phyloP scores from a whole-genome alignment of 2,113 vertebrate genomes.

The Pelusios castaneus region DNA sequence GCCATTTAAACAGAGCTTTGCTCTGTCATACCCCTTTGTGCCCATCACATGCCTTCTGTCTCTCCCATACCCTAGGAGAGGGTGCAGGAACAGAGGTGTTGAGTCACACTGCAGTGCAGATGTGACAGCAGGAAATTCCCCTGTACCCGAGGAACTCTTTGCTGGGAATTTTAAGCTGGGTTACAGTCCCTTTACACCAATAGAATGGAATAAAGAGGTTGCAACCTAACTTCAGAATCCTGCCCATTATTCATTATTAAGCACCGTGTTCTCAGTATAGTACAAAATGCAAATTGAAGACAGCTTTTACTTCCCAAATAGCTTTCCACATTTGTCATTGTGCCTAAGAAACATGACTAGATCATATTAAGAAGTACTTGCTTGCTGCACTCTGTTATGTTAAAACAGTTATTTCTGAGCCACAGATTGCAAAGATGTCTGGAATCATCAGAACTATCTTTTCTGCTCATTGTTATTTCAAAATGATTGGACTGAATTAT shows the following conservation, averaged over 20 bases:
- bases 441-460: neutral
- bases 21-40: neutral
- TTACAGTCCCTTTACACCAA: neutral
- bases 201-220: neutral
- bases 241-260: slow-evolving; percentile 5
- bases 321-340: slow-evolving; percentile 24
- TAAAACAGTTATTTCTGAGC: neutral
- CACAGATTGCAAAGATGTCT: neutral
- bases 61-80: neutral
- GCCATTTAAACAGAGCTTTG: neutral
- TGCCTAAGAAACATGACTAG: slow-evolving; percentile 31
- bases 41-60: neutral
- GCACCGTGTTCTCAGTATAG: slow-evolving; percentile 4
- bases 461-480: neutral
- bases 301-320: slow-evolving; percentile 31
- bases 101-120: neutral
- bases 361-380: neutral
- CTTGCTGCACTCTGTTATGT: slow-evolving; percentile 9
- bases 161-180: neutral
- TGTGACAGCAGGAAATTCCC: neutral
- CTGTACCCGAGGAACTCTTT: neutral
- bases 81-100: neutral
- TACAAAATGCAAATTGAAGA: neutral
- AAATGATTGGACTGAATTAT: neutral
- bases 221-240: neutral